Evolutionary conservation across 2,888 invertebrate genomes (phyloP), one percentile per base, ranked within the genome.

Genomic region (Ormia ochracea): DNA sequence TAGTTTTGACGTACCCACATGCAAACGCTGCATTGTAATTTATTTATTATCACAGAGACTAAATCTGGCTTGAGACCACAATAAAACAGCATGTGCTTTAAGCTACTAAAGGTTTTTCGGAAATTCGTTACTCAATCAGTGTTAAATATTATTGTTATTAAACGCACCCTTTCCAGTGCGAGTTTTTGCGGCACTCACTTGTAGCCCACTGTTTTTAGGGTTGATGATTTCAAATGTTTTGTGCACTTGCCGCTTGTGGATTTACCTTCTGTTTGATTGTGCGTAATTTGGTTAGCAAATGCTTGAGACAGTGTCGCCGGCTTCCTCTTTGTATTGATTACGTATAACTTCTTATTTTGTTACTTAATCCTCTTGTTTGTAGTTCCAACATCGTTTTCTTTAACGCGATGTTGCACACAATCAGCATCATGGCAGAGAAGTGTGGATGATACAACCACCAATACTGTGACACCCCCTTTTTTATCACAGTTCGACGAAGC

Each of bases 21-120:
- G 41, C 19, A 38, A 36, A 54, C n/a, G 26, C n/a, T n/a, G 72
- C 63, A 74, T 72, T 74, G 81, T 68, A 74, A 81, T 81, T 77
- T 79, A 74, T 56, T 74, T 61, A 41, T 66, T 76, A 82, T 81
- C 82, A 72, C 33, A 41, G 58, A 45, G 45, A 63, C 43, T 5
- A 78, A 78, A 82, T 82, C 82, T 78, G 19, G 52, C 36, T 72
- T 33, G 58, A 56, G 56, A 48, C 23, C 70, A 78, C 73, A 83
- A 82, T 82, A 83, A 75, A 74, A 45, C 82, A 80, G 83, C 81
- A 77, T 81, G 83, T 77, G 82, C 74, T 82, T 63, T 81, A 75
- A 73, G 81, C 69, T 77, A 70, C 79, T 23, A 19, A 50, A 72
- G 21, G 9, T 63, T 3, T 48, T 23, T 41, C 14, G 38, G 61